A percentile compares a stretch with the other conserved stretches of the same genome.
phyloP scores from a whole-genome alignment of 2,888 invertebrate species.

The Rhagium mordax region DNA sequence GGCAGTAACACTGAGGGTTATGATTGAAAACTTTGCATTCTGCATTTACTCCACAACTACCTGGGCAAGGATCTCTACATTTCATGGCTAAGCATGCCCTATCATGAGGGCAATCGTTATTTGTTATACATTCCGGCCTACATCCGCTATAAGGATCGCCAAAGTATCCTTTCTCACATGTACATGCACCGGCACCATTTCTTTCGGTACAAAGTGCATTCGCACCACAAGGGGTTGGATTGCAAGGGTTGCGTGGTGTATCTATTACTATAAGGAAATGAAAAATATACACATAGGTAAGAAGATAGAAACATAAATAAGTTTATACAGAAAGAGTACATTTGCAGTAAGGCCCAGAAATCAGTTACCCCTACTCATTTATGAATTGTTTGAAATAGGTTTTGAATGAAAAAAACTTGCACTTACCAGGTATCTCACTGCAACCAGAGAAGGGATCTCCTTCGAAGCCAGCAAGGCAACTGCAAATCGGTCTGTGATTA shows the following conservation, averaged over 20 bases:
- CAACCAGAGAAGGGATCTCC: conserved; percentile 88
- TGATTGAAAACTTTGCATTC: conserved; percentile 84
- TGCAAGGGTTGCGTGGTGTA: conserved; percentile 80
- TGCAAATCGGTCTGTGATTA: conserved; percentile 84
- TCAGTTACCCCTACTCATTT: too few relatives aligned
- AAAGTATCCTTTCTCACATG: conserved; percentile 81
- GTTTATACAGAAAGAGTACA: conserved; percentile 26
- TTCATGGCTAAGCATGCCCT: conserved; percentile 85
- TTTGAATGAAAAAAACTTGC: conserved; percentile 34
- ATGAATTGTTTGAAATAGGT: conserved; percentile 1
- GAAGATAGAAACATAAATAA: conserved; percentile 15
- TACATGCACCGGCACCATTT: conserved; percentile 83
- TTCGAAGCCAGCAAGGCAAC: conserved; percentile 81
- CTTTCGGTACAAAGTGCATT: conserved; percentile 85
- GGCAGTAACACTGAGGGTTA: conserved; percentile 83
- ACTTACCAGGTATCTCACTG: conserved; percentile 71
- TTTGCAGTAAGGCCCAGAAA: too few relatives aligned
- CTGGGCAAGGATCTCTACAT: conserved; percentile 85
- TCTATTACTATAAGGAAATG: conserved; percentile 68
- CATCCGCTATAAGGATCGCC: conserved; percentile 87
- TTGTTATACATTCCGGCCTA: conserved; percentile 86
- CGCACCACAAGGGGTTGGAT: conserved; percentile 85
- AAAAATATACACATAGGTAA: conserved; percentile 31
- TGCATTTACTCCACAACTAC: conserved; percentile 84
- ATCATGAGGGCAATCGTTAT: conserved; percentile 81